Base-by-base conservation (phyloP, 2,888 invertebrate genomes). In the Seladonia tumulorum region DNA sequence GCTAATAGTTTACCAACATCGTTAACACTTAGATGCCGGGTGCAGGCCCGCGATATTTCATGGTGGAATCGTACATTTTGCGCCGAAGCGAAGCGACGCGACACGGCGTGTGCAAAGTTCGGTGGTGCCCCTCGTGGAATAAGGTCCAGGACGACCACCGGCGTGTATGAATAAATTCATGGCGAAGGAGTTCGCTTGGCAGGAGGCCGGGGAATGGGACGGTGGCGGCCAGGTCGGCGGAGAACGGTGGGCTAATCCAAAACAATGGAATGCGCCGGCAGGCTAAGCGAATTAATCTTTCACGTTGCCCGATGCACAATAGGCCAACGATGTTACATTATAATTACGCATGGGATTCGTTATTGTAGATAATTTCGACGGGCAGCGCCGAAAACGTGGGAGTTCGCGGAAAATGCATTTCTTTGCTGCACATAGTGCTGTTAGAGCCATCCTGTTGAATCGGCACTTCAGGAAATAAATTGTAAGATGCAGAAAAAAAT, bases 231-330 rank as follows among this genome's bases (percentile, higher is more conserved):
- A 12, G n/a, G 45, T 5, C 18, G 39, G 74, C 82, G 81, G 87
- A 87, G 86, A 86, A 80, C 82, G 86, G 75, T 74, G 84, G 88
- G 88, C 89, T 90, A 90, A 91, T 88, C 88, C 89, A 89, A 92
- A 92, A 93, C 93, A 93, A 93, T 92, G 89, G 91, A 90, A 88
- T 88, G 86, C 89, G 79, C 83, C 87, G 87, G 85, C 89, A 87
- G 90, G 87, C 86, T 90, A 88, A 93, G 90, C 92, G 90, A 93
- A 93, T 93, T 93, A 93, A 91, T 93, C 93, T 93, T 93, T 91
- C 91, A 89, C 87, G 88, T 90, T 89, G 88, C 88, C 88, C 79
- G 87, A 88, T 88, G 89, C 87, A 90, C 92, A 91, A 92, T 90
- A 88, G 91, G 84, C 91, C 87, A 89, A 90, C 91, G 88, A 88